phyloP scores from a whole-genome alignment of 2,888 invertebrate species.

The Oligia latruncula region DNA sequence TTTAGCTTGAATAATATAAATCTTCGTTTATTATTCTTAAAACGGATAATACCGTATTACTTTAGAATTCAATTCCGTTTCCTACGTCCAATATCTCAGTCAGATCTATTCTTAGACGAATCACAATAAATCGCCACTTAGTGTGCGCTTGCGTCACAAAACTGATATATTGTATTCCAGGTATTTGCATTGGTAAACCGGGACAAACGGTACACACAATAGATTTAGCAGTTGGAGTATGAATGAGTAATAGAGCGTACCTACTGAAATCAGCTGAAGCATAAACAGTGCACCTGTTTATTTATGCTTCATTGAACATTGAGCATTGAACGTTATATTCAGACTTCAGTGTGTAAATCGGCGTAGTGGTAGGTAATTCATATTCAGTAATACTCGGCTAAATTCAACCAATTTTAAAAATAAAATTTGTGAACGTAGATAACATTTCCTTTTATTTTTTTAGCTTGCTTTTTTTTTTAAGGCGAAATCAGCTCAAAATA shows the following conservation, averaged over 20 bases:
- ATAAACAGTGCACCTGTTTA: conserved; percentile 9
- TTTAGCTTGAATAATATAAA: not conserved
- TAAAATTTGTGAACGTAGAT: no score
- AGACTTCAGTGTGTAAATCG: not conserved
- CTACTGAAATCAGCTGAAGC: not conserved
- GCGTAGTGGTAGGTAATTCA: not conserved
- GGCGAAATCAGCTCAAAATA: not conserved
- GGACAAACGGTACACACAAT: conserved; percentile 51
- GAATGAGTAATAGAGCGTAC: conserved; percentile 33
- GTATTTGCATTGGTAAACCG: conserved; percentile 64
- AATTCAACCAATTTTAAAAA: not conserved
- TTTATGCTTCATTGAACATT: not conserved
- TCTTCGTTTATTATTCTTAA: not conserved
- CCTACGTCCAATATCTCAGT: conserved; percentile 29
- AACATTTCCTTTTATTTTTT: not conserved
- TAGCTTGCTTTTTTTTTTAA: not conserved
- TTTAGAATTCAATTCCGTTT: not conserved
- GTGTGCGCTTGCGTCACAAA: conserved; percentile 61
- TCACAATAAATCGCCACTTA: conserved; percentile 58
- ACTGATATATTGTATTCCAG: conserved; percentile 58
- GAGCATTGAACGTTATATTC: conserved; percentile 6
- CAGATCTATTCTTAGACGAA: conserved; percentile 48
- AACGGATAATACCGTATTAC: not conserved
- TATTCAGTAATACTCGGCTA: not conserved
- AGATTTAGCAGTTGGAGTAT: conserved; percentile 33